Evolutionary conservation across 2,113 vertebrate genomes (phyloP).

Genomic region (Otolemur garnettii): DNA sequence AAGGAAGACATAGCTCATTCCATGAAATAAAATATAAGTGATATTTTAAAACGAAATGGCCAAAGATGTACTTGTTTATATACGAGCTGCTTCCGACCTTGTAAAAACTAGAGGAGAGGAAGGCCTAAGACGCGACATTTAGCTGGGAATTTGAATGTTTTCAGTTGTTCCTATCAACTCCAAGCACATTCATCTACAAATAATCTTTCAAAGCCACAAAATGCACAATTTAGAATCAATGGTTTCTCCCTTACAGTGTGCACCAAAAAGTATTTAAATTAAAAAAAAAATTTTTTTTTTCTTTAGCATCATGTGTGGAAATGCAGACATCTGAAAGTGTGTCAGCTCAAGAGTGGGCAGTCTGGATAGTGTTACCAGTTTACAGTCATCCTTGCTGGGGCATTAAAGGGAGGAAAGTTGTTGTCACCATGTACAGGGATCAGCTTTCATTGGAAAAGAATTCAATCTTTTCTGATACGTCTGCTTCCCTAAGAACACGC

Average conservation of each 20-base stretch:
- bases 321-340: not conserved
- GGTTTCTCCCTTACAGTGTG: not conserved
- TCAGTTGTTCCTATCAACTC: not conserved
- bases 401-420: slow-evolving; percentile 36
- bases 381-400: not conserved
- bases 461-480: not conserved
- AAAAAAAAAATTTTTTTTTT: not conserved
- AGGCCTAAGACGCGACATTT: not conserved
- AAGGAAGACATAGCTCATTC: not conserved
- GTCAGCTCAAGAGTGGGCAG: no score
- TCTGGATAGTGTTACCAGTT: not conserved
- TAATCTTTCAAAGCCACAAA: not conserved
- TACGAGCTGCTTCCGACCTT: slow-evolving; percentile 22
- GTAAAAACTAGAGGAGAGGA: not conserved
- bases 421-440: not conserved
- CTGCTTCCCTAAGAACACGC: slow-evolving; percentile 30
- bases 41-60: not conserved
- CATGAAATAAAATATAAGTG: slow-evolving; percentile 53
- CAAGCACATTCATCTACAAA: slow-evolving; percentile 7
- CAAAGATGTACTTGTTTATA: slow-evolving; percentile 18
- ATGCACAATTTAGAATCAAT: not conserved
- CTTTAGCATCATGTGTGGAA: not conserved
- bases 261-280: not conserved
- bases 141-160: not conserved
- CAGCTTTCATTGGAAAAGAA: not conserved